These are phyloP conservation scores for Limenitis camilla DNA, from an alignment of 2,888 invertebrate genomes.

Conservation along the genomic window DNA sequence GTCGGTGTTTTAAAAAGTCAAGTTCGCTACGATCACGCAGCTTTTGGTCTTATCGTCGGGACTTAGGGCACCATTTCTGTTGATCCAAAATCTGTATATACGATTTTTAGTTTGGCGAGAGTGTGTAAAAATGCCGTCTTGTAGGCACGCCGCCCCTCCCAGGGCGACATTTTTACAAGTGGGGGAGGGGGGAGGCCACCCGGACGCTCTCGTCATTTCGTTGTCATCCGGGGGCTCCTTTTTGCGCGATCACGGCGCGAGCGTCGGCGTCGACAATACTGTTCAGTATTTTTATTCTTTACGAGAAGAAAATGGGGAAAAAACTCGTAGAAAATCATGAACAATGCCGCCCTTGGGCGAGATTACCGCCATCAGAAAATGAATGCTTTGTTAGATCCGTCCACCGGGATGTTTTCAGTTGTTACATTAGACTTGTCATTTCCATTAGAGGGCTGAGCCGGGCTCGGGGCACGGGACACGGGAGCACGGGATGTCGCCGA, in stretches of 20 bases:
- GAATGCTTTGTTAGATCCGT: constrained; percentile 69
- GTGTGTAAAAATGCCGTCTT: constrained; percentile 70
- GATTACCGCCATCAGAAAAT: constrained; percentile 74
- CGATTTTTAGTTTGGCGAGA: constrained; percentile 44
- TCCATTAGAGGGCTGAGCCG: constrained; percentile 52
- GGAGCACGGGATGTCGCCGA: constrained; percentile 48
- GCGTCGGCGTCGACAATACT: constrained; percentile 67
- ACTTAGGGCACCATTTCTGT: constrained; percentile 37
- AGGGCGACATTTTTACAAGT: constrained; percentile 62
- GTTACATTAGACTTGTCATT: constrained; percentile 69
- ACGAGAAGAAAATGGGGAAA: constrained; percentile 60
- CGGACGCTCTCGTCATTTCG: constrained; percentile 69
- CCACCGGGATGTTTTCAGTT: constrained; percentile 63
- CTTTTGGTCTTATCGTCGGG: constrained; percentile 27
- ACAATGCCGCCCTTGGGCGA: constrained; percentile 71
- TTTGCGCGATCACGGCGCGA: constrained; percentile 65
- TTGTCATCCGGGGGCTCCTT: constrained; percentile 68
- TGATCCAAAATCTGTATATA: constrained; percentile 38
- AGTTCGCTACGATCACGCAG: constrained; percentile 21
- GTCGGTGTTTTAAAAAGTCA: constrained; percentile 59
- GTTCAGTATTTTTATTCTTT: constrained; percentile 70
- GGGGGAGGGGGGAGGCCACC: constrained; percentile 48
- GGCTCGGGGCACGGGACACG: constrained; percentile 33
- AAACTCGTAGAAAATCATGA: constrained; percentile 63
- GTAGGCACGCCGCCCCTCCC: constrained; percentile 62